Evolutionary conservation across 2,888 invertebrate species (phyloP), one percentile per base, ranked within the genome.

Genomic region (Caenorhabditis doughertyi): DNA sequence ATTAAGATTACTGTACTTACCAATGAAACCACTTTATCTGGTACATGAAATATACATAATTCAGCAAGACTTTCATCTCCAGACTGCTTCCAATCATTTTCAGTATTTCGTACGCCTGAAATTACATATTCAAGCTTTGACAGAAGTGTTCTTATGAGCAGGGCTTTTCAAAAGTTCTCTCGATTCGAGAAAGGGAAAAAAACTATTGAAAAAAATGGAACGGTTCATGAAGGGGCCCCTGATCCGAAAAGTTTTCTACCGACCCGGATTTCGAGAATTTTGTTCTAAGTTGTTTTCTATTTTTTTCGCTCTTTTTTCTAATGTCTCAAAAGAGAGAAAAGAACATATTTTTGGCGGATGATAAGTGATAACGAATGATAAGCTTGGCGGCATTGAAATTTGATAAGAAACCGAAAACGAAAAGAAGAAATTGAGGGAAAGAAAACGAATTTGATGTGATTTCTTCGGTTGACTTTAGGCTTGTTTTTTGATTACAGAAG

Each of bases 41-140:
- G 91, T 25, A 91, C 91, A 79, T 90, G 90, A 84, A 89, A 92
- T 35, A 90, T 89, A 76, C 91, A 90, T 11, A 89, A 72, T 32
- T 88, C 87, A 29, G 87, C 86, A 39, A 91, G 84, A 1, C 68
- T 79, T 35, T 85, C 85, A 67, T 88, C 88, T 23, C 60, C 68
- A n/a, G 80, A 67, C 47, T 83, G 80, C 16, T 80, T 79, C 83
- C 84, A 84, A 29, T 84, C 81, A 42, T 39, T 64, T 49, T 83
- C 84, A 4, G 73, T 53, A 11, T 49, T 25, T 32, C 55, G 67
- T 2, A 60, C 53, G 29, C 42, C 79, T 79, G 79, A 51, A 77
- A 77, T 51, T 29, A 16, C 16, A 39, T 18, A 16, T 4, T 58
- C 16, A 9, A 18, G 11, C 42, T 55, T 55, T 44, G 18, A 49